A percentile compares a stretch with the other conserved stretches of the same genome.
phyloP scores from a whole-genome alignment of 2,888 invertebrate species.

The Eupsilia transversa region DNA sequence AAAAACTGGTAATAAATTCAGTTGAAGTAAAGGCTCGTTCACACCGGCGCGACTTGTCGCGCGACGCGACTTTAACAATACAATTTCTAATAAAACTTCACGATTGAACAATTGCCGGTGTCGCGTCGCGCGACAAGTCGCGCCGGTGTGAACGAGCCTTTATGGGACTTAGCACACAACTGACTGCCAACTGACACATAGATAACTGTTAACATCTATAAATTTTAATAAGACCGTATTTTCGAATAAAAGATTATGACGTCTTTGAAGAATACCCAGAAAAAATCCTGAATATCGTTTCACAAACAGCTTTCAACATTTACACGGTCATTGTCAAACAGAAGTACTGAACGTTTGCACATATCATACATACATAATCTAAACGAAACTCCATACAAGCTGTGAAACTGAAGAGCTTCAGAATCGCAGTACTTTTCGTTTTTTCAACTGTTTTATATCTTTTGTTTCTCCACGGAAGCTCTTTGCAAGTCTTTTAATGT shows the following conservation, averaged over 20 bases:
- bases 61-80: too few species aligned
- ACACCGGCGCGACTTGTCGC: too few species aligned
- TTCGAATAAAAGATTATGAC: constrained; percentile 25
- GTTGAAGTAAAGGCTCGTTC: too few species aligned
- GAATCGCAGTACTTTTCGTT: constrained; percentile 22
- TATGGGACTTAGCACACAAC: too few species aligned
- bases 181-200: too few species aligned
- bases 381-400: constrained; percentile 25
- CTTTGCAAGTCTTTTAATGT: constrained; percentile 7
- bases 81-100: too few species aligned
- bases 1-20: background rate
- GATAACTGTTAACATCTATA: background rate
- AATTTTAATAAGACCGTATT: constrained; percentile 24
- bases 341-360: constrained; percentile 47
- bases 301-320: constrained; percentile 49
- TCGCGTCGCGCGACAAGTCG: too few species aligned
- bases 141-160: too few species aligned
- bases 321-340: constrained; percentile 46
- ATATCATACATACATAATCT: constrained; percentile 46
- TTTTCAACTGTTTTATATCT: constrained; percentile 14
- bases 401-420: constrained; percentile 41
- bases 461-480: constrained; percentile 32
- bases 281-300: constrained; percentile 34
- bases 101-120: too few species aligned
- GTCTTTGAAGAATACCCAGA: constrained; percentile 23